Conservation (phyloP, 1,140 invertebrate genomes). For the Diachasma alloeum region DNA sequence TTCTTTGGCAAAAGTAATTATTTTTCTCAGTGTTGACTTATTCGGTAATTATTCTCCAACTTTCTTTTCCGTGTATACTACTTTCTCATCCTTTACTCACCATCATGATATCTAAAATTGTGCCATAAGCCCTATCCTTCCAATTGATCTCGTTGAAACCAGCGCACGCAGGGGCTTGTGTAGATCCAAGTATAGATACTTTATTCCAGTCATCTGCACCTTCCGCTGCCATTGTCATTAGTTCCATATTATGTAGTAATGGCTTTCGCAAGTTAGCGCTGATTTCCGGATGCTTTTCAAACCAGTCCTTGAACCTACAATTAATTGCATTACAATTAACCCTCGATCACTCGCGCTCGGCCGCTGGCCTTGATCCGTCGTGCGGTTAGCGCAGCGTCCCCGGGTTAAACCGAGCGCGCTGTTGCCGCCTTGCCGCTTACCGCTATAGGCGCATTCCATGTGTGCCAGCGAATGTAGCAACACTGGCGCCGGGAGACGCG, state of each 20-base stretch:
- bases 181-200: conserved; percentile 65
- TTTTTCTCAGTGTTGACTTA: too few relatives aligned
- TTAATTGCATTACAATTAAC: neutral
- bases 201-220: conserved; percentile 63
- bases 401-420: too few relatives aligned
- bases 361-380: too few relatives aligned
- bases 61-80: too few relatives aligned
- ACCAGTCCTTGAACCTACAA: conserved; percentile 48
- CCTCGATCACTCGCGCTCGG: too few relatives aligned
- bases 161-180: conserved; percentile 66
- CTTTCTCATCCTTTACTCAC: conserved; percentile 45
- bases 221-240: conserved; percentile 67
- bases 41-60: too few relatives aligned
- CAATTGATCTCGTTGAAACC: conserved; percentile 70
- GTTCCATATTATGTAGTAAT: conserved; percentile 66
- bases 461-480: too few relatives aligned
- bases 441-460: too few relatives aligned
- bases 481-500: too few relatives aligned
- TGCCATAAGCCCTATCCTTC: conserved; percentile 70
- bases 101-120: conserved; percentile 68
- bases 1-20: too few relatives aligned
- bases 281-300: conserved; percentile 41
- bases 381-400: too few relatives aligned
- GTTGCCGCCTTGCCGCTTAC: too few relatives aligned
- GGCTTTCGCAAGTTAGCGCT: conserved; percentile 50